Evolutionary conservation across 2,113 vertebrate genomes (phyloP).

Genomic region (Callospermophilus lateralis): DNA sequence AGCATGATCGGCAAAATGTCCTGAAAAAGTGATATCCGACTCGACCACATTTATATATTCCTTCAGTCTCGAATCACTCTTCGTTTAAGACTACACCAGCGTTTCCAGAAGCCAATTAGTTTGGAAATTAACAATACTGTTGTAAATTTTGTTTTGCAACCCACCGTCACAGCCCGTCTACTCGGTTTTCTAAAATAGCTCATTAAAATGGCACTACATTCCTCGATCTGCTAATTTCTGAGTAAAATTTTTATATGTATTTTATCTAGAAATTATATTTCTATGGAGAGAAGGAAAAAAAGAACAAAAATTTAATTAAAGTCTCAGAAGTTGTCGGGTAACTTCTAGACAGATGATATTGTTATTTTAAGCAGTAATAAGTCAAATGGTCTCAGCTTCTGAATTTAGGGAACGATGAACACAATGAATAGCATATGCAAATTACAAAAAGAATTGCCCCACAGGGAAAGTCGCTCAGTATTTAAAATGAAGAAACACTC

Average conservation of each 20-base stretch:
- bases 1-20: background rate
- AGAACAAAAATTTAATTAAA: constrained; percentile 68
- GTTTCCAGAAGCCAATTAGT: constrained; percentile 39
- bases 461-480: background rate
- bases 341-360: constrained; percentile 39
- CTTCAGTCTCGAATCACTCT: background rate
- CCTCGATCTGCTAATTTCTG: constrained; percentile 26
- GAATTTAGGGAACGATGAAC: constrained; percentile 3
- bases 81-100: background rate
- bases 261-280: constrained; percentile 59
- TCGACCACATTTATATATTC: background rate
- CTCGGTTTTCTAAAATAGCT: constrained; percentile 24
- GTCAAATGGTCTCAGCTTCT: constrained; percentile 1
- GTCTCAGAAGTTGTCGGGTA: constrained; percentile 14
- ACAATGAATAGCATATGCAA: background rate
- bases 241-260: constrained; percentile 45
- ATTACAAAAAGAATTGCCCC: background rate
- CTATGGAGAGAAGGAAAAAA: constrained; percentile 12
- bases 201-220: constrained; percentile 42
- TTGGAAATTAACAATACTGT: constrained; percentile 39
- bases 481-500: constrained; percentile 40
- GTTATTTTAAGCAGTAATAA: constrained; percentile 43
- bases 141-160: constrained; percentile 36
- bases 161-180: constrained; percentile 1
- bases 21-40: background rate